Percentiles rank a stretch among this genome's conserved stretches.
Evolutionary conservation across 1,140 invertebrate species (phyloP).

Genomic region (Ridgeia piscesae): DNA sequence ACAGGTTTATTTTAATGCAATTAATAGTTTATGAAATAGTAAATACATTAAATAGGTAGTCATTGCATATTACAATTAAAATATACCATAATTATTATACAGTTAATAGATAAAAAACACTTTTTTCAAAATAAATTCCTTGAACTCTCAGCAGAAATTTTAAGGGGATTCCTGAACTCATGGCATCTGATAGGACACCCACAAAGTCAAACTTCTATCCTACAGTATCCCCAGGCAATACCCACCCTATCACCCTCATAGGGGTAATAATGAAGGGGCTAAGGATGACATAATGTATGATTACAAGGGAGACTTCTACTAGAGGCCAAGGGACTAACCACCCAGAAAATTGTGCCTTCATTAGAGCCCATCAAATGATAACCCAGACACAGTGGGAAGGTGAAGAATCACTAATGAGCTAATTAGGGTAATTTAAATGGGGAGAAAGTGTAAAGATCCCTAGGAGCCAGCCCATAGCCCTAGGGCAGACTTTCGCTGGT

Average conservation of each 20-base stretch:
- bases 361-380: background rate
- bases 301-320: background rate
- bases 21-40: too few species aligned
- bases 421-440: background rate
- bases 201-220: background rate
- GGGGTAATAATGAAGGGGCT: background rate
- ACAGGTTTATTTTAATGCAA: too few species aligned
- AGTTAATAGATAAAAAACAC: too few species aligned
- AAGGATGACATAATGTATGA: background rate
- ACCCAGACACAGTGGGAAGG: background rate
- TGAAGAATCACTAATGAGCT: background rate
- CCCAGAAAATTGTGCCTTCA: background rate
- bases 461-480: background rate
- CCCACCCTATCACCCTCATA: background rate
- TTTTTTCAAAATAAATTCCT: too few species aligned
- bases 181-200: background rate
- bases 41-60: too few species aligned
- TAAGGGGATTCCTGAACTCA: too few species aligned
- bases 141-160: too few species aligned
- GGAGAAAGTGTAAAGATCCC: background rate
- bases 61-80: too few species aligned
- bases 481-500: background rate
- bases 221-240: background rate
- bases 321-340: background rate
- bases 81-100: too few species aligned